phyloP scores from a whole-genome alignment of 2,797 vertebrate species.

The Ceryle rudis region DNA sequence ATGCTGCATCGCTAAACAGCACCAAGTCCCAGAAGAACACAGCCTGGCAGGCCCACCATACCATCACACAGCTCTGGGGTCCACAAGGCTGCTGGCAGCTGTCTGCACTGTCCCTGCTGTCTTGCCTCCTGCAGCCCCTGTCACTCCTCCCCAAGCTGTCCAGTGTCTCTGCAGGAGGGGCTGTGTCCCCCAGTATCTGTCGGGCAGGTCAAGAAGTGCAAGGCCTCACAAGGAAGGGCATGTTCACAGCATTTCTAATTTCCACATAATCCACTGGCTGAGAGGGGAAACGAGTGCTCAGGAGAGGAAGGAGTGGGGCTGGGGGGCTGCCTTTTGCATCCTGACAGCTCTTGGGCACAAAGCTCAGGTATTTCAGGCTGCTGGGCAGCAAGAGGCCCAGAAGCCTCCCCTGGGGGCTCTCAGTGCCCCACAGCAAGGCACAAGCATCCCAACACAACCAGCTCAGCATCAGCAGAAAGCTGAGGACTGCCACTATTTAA shows the following conservation, averaged over 20 bases:
- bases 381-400: fast-evolving
- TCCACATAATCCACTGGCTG: not conserved
- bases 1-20: not conserved
- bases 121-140: not conserved
- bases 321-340: not conserved
- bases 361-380: not conserved
- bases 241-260: not conserved
- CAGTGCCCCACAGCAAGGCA: not conserved
- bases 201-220: not conserved
- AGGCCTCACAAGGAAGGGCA: not conserved
- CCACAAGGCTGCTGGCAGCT: fast-evolving
- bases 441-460: not conserved
- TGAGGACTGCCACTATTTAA: not conserved
- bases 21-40: fast-evolving
- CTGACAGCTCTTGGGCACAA: fast-evolving
- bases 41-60: fast-evolving
- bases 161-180: not conserved
- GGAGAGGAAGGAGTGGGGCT: fast-evolving
- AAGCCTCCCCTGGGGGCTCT: not conserved
- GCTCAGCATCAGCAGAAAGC: not conserved
- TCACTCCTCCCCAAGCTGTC: not conserved
- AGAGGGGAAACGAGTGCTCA: not conserved
- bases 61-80: not conserved
- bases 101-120: fast-evolving
- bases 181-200: fast-evolving